Evolutionary conservation across 2,113 vertebrate genomes (phyloP), one percentile per base, ranked within the genome.

Genomic region (Gopherus flavomarginatus): DNA sequence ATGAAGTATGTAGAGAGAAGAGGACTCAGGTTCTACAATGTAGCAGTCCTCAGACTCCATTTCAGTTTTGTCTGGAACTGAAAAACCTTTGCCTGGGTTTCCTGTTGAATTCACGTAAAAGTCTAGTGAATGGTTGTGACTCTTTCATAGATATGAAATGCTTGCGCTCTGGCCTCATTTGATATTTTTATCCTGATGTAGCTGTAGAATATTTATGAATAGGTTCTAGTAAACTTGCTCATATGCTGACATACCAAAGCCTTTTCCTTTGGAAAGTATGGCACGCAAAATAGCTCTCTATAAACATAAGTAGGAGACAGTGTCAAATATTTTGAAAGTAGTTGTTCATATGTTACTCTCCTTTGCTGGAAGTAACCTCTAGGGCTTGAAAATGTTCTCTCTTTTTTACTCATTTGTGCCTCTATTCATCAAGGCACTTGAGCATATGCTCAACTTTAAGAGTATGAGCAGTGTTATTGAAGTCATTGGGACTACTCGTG

Each of bases 221-320:
- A 35, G 42, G 65, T 72, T 49, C 56, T 50, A 93, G 83, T 75
- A 84, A 72, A 93, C 72, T 72, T 88, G 85, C 88, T 88, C 83
- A 87, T 83, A 88, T 50, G 83, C 62, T 96, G 92, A 90, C 84
- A 59, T 83, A 95, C 87, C 50, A 75, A 38, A 62, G 29, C 83
- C 89, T n/a, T 84, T 94, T 94, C 81, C 92, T 91, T 78, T 83
- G 65, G 85, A 92, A 94, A 95, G 84, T 87, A 79, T 96, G 95
- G 86, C 86, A 87, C 38, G 35, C 57, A 52, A 93, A 86, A n/a
- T 27, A 91, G 90, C 65, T 90, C 80, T 93, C 65, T 81, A 44
- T 89, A 75, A 93, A 84, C 57, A 92, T 96, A 85, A 83, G 35
- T 69, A 94, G 93, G 89, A 94, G 53, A 49, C 79, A 26, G 78